A percentile compares a stretch with the other conserved stretches of the same genome.
Conservation (phyloP, 2,113 vertebrate genomes). For the Nycticorax nycticorax region DNA sequence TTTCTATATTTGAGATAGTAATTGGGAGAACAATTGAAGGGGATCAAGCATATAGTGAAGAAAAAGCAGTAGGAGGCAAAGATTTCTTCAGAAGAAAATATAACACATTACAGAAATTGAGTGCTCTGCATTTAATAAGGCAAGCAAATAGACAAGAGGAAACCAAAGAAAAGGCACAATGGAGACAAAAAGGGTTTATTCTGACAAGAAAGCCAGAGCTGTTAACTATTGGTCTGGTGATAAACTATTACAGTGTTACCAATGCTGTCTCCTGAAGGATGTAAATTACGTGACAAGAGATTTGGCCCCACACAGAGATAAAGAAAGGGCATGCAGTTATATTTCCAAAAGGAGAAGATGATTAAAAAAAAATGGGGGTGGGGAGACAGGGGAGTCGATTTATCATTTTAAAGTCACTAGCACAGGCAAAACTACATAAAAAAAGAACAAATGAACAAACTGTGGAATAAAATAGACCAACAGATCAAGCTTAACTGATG, state of each 20-base stretch:
- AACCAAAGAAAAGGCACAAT: slow-evolving; percentile 22
- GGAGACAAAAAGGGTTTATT: slow-evolving; percentile 15
- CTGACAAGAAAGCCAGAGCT: slow-evolving; percentile 17
- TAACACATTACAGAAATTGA: slow-evolving; percentile 17
- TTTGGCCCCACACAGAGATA: slow-evolving; percentile 13
- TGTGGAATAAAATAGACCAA: neutral
- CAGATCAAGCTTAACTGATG: neutral
- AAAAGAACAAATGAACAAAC: neutral
- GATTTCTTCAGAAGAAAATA: slow-evolving; percentile 51
- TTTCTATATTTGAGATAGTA: slow-evolving; percentile 40
- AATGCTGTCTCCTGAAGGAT: slow-evolving; percentile 7
- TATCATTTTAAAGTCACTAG: neutral
- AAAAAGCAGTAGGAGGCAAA: slow-evolving; percentile 57
- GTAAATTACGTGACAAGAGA: slow-evolving; percentile 11
- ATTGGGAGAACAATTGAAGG: slow-evolving; percentile 48
- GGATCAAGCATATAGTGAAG: slow-evolving; percentile 17
- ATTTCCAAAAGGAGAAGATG: slow-evolving; percentile 16
- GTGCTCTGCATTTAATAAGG: slow-evolving; percentile 46
- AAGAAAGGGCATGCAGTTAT: neutral
- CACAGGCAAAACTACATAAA: neutral
- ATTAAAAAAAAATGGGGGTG: neutral
- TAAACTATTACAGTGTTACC: slow-evolving; percentile 22
- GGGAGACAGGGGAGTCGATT: neutral
- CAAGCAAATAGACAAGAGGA: slow-evolving; percentile 40
- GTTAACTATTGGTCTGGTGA: slow-evolving; percentile 16